Conservation (phyloP, 2,888 invertebrate genomes). For the Drosophila affinis region DNA sequence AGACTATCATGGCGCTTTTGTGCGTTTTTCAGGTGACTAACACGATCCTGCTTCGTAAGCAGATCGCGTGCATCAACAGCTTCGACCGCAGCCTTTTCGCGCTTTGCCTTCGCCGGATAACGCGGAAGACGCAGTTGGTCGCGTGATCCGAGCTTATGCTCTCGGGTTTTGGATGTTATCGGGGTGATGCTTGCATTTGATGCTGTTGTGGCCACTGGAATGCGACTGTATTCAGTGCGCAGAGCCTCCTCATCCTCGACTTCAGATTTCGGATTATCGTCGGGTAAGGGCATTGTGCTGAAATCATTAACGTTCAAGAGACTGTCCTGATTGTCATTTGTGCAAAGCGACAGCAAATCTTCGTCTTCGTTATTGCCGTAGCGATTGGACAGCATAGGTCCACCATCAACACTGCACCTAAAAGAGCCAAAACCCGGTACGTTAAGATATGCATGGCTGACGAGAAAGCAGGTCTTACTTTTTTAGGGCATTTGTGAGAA, state of each 20-base stretch:
- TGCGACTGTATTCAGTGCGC: conserved; percentile 75
- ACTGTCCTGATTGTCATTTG: background rate
- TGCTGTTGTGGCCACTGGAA: conserved; percentile 50
- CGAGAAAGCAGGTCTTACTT: conserved; percentile 58
- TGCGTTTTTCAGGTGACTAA: conserved; percentile 90
- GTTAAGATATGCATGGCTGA: background rate
- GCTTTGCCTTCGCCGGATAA: conserved; percentile 88
- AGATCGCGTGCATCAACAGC: conserved; percentile 84
- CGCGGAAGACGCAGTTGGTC: conserved; percentile 88
- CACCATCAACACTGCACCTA: conserved; percentile 67
- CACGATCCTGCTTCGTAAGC: conserved; percentile 92
- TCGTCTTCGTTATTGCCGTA: conserved; percentile 46
- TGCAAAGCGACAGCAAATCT: conserved; percentile 46
- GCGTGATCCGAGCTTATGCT: conserved; percentile 83
- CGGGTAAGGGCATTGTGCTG: conserved; percentile 50
- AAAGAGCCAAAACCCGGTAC: background rate
- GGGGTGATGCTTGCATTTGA: conserved; percentile 49
- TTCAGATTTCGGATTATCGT: conserved; percentile 4
- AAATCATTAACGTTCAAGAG: conserved; percentile 47
- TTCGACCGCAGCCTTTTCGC: conserved; percentile 84
- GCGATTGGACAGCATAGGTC: conserved; percentile 26
- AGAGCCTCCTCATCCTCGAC: conserved; percentile 51
- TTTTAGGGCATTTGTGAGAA: conserved; percentile 79
- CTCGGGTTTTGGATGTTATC: conserved; percentile 63
- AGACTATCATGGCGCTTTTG: conserved; percentile 92